phyloP scores from a whole-genome alignment of 2,888 invertebrate genomes.

The Elmis aenea region DNA sequence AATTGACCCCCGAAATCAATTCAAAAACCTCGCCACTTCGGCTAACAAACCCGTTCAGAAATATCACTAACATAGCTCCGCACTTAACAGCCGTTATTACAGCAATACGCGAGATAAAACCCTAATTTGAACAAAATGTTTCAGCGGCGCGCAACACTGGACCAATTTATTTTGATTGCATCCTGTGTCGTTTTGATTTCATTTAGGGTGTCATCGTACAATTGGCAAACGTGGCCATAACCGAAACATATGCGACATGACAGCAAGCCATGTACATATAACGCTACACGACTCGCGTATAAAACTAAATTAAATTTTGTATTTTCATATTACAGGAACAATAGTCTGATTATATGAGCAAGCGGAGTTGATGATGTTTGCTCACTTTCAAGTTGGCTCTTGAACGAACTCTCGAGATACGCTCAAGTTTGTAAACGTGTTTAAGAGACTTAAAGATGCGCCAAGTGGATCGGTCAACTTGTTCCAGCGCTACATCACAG shows the following conservation, averaged over 20 bases:
- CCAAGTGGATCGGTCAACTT: conserved; percentile 24
- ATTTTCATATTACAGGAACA: conserved; percentile 35
- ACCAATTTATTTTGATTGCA: conserved; percentile 44
- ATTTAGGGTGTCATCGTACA: conserved; percentile 43
- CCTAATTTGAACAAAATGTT: conserved; percentile 36
- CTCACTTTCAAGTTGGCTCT: conserved; percentile 18
- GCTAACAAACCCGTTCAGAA: conserved; percentile 18
- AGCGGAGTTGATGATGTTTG: conserved; percentile 22
- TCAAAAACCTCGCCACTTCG: conserved; percentile 24
- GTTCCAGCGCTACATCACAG: conserved; percentile 7
- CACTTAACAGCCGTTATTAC: conserved; percentile 25
- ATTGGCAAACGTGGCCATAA: conserved; percentile 33
- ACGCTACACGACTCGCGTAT: conserved; percentile 35
- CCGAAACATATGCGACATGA: conserved; percentile 39
- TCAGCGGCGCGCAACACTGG: conserved; percentile 25
- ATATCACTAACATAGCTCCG: conserved; percentile 16
- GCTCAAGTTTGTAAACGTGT: conserved; percentile 21
- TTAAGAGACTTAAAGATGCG: conserved; percentile 26
- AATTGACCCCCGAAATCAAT: conserved; percentile 27
- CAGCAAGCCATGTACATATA: conserved; percentile 32
- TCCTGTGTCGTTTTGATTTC: conserved; percentile 44
- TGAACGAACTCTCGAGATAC: conserved; percentile 14
- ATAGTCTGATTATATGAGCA: conserved; percentile 22
- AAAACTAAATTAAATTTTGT: conserved; percentile 44
- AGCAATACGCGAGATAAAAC: conserved; percentile 32